Evolutionary conservation across 2,113 vertebrate species (phyloP).

Genomic region (Rhinopomastus cyanomelas): DNA sequence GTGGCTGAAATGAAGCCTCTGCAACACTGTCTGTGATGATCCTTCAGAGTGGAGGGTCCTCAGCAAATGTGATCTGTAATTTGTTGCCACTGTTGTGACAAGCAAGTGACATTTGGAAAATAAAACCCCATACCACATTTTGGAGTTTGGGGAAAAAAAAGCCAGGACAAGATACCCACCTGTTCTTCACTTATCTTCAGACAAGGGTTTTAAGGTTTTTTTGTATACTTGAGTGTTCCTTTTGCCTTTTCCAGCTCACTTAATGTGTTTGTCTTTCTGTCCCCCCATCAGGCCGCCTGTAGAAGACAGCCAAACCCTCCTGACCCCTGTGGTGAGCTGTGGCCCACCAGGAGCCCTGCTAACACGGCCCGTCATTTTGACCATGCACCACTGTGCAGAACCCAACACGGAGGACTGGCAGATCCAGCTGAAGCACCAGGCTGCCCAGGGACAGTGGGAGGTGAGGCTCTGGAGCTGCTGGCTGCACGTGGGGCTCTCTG

Average conservation of each 20-base stretch:
- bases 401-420: slow-evolving; percentile 90
- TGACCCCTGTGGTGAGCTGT: slow-evolving; percentile 94
- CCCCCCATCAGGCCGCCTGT: slow-evolving; percentile 79
- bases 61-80: not conserved
- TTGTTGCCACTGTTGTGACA: not conserved
- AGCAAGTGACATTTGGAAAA: not conserved
- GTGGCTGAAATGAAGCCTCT: not conserved
- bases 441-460: slow-evolving; percentile 90
- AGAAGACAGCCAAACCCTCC: slow-evolving; percentile 90
- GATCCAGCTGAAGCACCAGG: slow-evolving; percentile 90
- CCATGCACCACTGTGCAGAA: slow-evolving; percentile 90
- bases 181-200: not conserved
- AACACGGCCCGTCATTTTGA: slow-evolving; percentile 89
- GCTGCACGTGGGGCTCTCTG: not conserved
- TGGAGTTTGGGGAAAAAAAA: no score
- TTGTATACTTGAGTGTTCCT: not conserved
- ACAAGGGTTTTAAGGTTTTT: not conserved
- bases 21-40: not conserved
- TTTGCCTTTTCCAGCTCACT: not conserved
- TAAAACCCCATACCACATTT: no score
- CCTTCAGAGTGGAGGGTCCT: not conserved
- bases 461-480: slow-evolving; percentile 70
- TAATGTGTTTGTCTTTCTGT: not conserved
- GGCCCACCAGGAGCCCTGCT: slow-evolving; percentile 90
- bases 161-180: not conserved